phyloP scores from a whole-genome alignment of 2,797 vertebrate species.

The Leucoraja ocellata region DNA sequence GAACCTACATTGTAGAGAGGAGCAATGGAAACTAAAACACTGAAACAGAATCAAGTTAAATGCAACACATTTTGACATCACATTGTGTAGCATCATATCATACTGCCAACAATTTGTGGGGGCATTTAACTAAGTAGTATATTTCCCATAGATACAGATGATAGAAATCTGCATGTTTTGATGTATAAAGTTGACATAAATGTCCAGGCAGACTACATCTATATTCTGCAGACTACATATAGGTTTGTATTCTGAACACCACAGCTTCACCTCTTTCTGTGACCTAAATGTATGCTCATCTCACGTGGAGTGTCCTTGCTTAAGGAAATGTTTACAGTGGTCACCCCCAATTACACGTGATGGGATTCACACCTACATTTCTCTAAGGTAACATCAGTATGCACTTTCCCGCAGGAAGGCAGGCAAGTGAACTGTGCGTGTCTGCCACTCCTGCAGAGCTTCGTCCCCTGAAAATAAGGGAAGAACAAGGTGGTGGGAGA shows the following conservation, averaged over 20 bases:
- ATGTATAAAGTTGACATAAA: neutral
- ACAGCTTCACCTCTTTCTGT: too few relatives aligned
- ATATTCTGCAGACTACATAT: neutral
- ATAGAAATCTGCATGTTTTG: neutral
- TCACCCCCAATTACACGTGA: too few relatives aligned
- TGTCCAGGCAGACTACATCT: neutral
- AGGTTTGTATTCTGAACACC: neutral
- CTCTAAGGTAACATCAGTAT: too few relatives aligned
- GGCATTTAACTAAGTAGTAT: neutral
- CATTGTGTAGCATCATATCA: neutral
- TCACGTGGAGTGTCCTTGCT: too few relatives aligned
- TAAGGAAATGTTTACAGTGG: too few relatives aligned
- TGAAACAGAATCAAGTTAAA: neutral
- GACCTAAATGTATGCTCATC: too few relatives aligned
- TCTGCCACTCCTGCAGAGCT: too few relatives aligned
- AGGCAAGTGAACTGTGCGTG: too few relatives aligned
- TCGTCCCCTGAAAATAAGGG: too few relatives aligned
- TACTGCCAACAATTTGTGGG: neutral
- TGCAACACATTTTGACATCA: neutral
- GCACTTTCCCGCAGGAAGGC: too few relatives aligned
- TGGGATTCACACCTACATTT: too few relatives aligned
- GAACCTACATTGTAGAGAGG: constrained; percentile 49
- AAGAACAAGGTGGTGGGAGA: too few relatives aligned
- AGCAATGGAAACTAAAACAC: constrained; percentile 8
- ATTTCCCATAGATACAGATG: neutral